Percentiles rank a stretch among this genome's conserved stretches.
phyloP scores from a whole-genome alignment of 2,888 invertebrate species.

The Hirtodrosophila confusa region DNA sequence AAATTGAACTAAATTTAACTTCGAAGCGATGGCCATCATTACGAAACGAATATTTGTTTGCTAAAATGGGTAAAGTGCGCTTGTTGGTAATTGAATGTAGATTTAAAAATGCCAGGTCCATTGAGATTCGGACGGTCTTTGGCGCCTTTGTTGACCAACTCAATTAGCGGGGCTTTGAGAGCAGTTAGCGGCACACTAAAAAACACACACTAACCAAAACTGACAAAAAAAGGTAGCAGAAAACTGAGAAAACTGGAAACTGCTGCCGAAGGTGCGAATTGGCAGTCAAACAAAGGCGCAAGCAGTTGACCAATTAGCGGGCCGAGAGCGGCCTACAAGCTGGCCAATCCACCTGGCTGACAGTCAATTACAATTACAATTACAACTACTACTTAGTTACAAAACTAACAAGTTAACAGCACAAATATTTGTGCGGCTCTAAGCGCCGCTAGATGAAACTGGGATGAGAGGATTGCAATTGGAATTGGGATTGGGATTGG shows the following conservation, averaged over 20 bases:
- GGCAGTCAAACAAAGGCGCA: constrained; percentile 75
- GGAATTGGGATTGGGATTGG: constrained; percentile 1
- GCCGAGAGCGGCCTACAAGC: neutral
- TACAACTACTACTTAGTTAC: constrained; percentile 40
- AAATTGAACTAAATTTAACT: too few species aligned
- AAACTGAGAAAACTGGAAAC: constrained; percentile 9
- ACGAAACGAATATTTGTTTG: neutral
- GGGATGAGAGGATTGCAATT: constrained; percentile 3
- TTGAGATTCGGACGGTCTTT: constrained; percentile 7
- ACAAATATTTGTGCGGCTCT: constrained; percentile 64
- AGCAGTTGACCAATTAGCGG: constrained; percentile 74
- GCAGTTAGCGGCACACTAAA: constrained; percentile 69
- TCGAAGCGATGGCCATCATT: too few species aligned
- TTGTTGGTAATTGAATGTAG: neutral
- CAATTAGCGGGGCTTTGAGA: constrained; percentile 79
- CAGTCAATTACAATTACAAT: constrained; percentile 67
- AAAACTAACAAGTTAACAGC: constrained; percentile 54
- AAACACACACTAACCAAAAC: constrained; percentile 17
- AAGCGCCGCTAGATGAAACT: constrained; percentile 60
- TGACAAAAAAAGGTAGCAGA: constrained; percentile 1
- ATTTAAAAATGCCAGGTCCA: neutral
- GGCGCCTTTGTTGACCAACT: constrained; percentile 69
- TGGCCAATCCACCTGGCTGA: constrained; percentile 22
- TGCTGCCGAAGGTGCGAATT: constrained; percentile 65
- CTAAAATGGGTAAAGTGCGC: constrained; percentile 4